Evolutionary conservation across 2,797 vertebrate species (phyloP).

Genomic region (Lithobates sylvaticus): DNA sequence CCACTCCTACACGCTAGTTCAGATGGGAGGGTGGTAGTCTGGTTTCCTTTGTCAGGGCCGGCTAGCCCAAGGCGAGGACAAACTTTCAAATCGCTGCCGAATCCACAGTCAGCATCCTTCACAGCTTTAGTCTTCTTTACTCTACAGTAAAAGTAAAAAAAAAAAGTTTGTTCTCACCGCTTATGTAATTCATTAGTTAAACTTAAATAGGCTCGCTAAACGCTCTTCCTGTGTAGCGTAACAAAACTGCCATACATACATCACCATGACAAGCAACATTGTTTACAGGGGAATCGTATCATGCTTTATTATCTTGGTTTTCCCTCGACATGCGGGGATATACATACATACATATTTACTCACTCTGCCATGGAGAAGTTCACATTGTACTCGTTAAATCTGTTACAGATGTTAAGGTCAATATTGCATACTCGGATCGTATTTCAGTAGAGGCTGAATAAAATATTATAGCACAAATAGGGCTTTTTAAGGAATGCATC

Average conservation of each 20-base stretch:
- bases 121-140: constrained; percentile 70
- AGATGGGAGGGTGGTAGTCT: constrained; percentile 34
- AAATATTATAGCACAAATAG: constrained; percentile 65
- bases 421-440: constrained; percentile 44
- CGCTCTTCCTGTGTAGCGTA: constrained; percentile 30
- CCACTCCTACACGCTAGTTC: constrained; percentile 58
- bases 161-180: constrained; percentile 41
- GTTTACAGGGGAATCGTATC: constrained; percentile 60
- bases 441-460: constrained; percentile 65
- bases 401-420: constrained; percentile 69
- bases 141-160: constrained; percentile 68
- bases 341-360: constrained; percentile 59
- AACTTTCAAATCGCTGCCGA: constrained; percentile 62
- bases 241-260: constrained; percentile 52
- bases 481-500: constrained; percentile 68
- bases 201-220: constrained; percentile 55
- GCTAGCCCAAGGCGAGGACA: constrained; percentile 64
- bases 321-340: constrained; percentile 60
- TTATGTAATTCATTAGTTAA: constrained; percentile 48
- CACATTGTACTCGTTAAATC: constrained; percentile 64
- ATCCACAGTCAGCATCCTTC: constrained; percentile 58
- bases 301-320: constrained; percentile 64
- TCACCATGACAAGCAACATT: constrained; percentile 62
- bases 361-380: constrained; percentile 64
- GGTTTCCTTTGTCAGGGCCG: constrained; percentile 57